Evolutionary conservation across 1,140 invertebrate species (phyloP), one percentile per base, ranked within the genome.

Genomic region (Hormaphis cornu): DNA sequence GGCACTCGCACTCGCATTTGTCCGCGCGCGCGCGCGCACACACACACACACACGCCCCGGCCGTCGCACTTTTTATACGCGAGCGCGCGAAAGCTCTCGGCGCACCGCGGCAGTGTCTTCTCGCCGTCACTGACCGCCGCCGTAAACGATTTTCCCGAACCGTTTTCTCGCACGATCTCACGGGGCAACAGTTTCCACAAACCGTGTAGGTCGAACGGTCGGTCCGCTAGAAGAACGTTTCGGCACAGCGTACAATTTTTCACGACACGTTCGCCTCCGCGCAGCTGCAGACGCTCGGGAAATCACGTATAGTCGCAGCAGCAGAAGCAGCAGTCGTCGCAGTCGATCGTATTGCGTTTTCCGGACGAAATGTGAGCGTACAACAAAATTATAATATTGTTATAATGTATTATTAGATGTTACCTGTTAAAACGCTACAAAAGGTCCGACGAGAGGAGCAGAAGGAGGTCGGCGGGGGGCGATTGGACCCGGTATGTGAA

Each of bases 41-140:
- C 16, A 26, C 22, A 7, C 52, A 2, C 14, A 52, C 28, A 9
- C n/a, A 16, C 14, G 2, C 18, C 26, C 8, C 8, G n/a, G 50
- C 50, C 26, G 24, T 28, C 50, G n/a, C 30, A 33, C 52, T n/a
- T n/a, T n/a, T n/a, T n/a, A n/a, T n/a, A 42, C 14, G 20, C 28
- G 53, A 30, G 53, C 53, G 20, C 54, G 12, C 30, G 5, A 58
- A 40, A 58, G 35, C 35, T 58, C 54, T 16, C 50, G n/a, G n/a
- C n/a, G n/a, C n/a, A n/a, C n/a, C n/a, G 26, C 33, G 40, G 33
- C 54, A 58, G 54, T 58, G 54, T 35, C 33, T 58, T 58, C 20
- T 40, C 30, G 30, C 9, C 42, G 42, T 44, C 40, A 33, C 30
- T 9, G 4, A 9, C 10, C 40, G n/a, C n/a, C 40, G 40, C 10